Conservation (phyloP, 2,888 invertebrate species). For the Troides aeacus region DNA sequence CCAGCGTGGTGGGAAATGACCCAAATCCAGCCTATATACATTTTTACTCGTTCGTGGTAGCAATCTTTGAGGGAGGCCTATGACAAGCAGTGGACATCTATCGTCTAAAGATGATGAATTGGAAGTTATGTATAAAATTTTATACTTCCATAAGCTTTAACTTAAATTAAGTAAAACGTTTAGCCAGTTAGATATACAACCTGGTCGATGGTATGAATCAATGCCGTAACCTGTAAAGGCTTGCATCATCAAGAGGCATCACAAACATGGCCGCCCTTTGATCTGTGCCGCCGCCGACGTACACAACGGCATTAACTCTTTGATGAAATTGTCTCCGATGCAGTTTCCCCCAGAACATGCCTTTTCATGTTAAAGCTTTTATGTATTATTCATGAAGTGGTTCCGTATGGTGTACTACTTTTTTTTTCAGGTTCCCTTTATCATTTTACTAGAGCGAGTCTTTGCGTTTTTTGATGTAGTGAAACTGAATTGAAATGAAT, state of each 20-base stretch:
- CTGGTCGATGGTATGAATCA: conserved; percentile 36
- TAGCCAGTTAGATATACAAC: background rate
- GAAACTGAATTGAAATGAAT: background rate
- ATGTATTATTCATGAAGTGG: conserved; percentile 43
- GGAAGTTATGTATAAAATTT: no score
- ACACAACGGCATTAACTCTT: conserved; percentile 36
- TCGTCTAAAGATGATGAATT: no score
- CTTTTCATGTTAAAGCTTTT: conserved; percentile 32
- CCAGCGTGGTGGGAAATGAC: no score
- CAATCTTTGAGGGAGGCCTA: no score
- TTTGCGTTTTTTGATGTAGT: background rate
- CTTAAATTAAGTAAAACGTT: conserved; percentile 2
- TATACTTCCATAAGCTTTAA: background rate
- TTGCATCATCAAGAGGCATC: conserved; percentile 32
- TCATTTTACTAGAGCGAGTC: background rate
- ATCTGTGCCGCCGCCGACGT: conserved; percentile 33
- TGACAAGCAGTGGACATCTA: no score
- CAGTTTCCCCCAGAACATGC: conserved; percentile 38
- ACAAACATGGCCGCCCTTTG: conserved; percentile 46
- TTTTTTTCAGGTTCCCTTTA: conserved; percentile 19
- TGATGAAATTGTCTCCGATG: conserved; percentile 46
- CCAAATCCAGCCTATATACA: no score
- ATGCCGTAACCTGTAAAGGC: conserved; percentile 42
- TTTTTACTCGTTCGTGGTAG: no score
- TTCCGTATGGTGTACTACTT: conserved; percentile 15